Percentiles rank a stretch among this genome's conserved stretches.
These are phyloP conservation scores for Chymomyza procnemis DNA, from an alignment of 2,888 invertebrate genomes.

Conservation along the genomic window DNA sequence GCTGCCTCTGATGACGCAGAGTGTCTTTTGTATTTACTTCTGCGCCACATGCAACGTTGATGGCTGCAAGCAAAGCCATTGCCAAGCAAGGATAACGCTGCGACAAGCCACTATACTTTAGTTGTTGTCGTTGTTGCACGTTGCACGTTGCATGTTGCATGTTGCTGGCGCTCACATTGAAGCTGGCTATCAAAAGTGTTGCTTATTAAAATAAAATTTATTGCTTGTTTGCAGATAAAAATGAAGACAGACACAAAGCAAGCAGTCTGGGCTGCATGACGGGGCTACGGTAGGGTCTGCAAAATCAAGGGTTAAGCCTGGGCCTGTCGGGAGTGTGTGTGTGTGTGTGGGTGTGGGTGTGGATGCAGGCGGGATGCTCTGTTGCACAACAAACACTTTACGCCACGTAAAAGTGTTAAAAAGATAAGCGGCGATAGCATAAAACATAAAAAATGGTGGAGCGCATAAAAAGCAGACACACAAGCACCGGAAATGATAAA, in stretches of 20 bases:
- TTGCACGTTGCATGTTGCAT: too few relatives aligned
- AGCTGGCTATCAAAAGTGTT: constrained; percentile 67
- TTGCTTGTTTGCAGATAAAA: constrained; percentile 71
- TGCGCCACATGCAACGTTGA: constrained; percentile 41
- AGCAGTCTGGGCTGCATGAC: constrained; percentile 12
- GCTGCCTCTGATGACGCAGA: constrained; percentile 46
- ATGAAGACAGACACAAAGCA: constrained; percentile 40
- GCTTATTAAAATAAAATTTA: constrained; percentile 73
- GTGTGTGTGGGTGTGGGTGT: too few relatives aligned
- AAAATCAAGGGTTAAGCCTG: constrained; percentile 3
- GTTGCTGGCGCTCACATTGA: constrained; percentile 2
- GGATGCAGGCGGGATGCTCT: too few relatives aligned
- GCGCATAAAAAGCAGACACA: constrained; percentile 14
- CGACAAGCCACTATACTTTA: background rate
- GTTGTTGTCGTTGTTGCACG: background rate
- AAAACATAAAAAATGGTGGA: constrained; percentile 46
- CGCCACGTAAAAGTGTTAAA: constrained; percentile 65
- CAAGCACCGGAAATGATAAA: constrained; percentile 42
- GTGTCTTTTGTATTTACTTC: constrained; percentile 68
- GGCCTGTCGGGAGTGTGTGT: background rate
- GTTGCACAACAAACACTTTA: constrained; percentile 13
- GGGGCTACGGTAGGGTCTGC: constrained; percentile 3
- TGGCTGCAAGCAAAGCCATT: constrained; percentile 23
- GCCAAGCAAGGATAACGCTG: constrained; percentile 11
- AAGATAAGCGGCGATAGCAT: constrained; percentile 56